A percentile compares a stretch with the other conserved stretches of the same genome.
Evolutionary conservation across 2,113 vertebrate genomes (phyloP).

Genomic region (Chloebia gouldiae): DNA sequence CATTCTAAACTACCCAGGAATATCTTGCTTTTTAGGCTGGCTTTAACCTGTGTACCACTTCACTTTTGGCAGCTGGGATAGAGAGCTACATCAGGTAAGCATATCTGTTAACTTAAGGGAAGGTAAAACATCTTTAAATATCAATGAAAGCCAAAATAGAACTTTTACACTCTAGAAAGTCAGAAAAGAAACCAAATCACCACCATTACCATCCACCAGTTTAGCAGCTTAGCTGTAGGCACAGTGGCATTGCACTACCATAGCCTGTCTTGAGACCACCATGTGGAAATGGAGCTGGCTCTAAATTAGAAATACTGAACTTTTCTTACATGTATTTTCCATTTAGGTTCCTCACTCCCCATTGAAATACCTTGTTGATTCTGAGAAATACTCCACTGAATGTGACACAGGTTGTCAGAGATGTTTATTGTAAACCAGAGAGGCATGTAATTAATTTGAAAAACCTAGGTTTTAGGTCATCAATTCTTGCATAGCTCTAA

Average conservation of each 20-base stretch:
- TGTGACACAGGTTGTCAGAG: neutral
- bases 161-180: neutral
- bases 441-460: neutral
- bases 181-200: neutral
- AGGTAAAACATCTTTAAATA: neutral
- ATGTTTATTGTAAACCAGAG: neutral
- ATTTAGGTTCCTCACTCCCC: neutral
- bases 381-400: neutral
- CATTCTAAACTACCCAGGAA: neutral
- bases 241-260: neutral
- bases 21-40: neutral
- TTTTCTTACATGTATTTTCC: neutral
- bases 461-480: neutral
- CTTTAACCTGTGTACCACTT: neutral
- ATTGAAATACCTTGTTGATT: neutral
- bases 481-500: neutral
- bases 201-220: accelerated
- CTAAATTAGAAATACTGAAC: neutral
- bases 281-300: neutral
- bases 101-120: neutral
- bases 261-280: neutral
- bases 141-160: neutral
- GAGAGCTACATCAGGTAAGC: neutral
- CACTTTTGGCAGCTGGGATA: neutral
- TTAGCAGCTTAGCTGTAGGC: neutral